phyloP scores from a whole-genome alignment of 2,797 vertebrate genomes.

The Poecilia picta region DNA sequence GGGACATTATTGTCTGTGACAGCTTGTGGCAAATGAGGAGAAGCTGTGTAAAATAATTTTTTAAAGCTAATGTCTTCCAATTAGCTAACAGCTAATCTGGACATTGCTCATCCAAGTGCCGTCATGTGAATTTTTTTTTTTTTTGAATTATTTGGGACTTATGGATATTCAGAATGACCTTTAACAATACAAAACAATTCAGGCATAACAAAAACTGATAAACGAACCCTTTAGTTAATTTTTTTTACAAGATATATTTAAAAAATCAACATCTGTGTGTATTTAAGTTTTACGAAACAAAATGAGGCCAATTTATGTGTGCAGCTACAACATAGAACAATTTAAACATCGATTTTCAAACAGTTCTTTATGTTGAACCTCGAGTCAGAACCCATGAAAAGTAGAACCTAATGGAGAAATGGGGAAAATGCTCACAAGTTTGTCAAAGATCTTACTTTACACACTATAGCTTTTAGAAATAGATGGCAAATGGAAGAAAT shows the following conservation, averaged over 20 bases:
- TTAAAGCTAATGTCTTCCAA: not conserved
- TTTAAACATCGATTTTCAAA: not conserved
- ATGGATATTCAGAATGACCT: not conserved
- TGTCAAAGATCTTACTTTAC: not conserved
- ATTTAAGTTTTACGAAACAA: not conserved
- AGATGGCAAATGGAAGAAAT: not conserved
- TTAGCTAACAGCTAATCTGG: not conserved
- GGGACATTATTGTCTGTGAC: not conserved
- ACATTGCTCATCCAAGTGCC: not conserved
- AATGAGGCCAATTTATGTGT: not conserved
- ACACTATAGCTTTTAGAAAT: not conserved
- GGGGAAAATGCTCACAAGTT: not conserved
- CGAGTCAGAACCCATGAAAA: not conserved
- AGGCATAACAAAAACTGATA: not conserved
- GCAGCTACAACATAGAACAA: not conserved
- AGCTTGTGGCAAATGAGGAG: not conserved
- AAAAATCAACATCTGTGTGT: not conserved
- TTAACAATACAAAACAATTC: not conserved
- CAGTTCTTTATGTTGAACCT: not conserved
- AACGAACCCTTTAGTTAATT: not conserved
- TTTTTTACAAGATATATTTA: not conserved
- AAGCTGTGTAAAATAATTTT: not conserved
- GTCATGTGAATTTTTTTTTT: not conserved
- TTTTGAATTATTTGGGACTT: not conserved
- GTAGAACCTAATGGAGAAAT: not conserved